These are phyloP conservation scores for Mugil cephalus DNA, from an alignment of 2,113 vertebrate species.

Conservation along the genomic window DNA sequence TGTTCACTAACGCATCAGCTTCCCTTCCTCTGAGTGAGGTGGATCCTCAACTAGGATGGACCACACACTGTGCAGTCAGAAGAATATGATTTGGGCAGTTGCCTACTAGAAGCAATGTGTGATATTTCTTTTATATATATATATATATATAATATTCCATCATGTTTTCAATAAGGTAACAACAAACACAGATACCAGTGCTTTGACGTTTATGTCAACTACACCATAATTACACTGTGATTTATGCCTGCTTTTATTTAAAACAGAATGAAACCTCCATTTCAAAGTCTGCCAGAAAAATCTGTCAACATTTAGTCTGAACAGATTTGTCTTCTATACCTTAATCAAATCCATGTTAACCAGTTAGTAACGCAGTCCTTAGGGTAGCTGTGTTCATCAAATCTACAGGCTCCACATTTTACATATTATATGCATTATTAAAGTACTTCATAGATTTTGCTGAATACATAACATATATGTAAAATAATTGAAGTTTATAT, in stretches of 20 bases:
- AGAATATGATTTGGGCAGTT: conserved; percentile 13
- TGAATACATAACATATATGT: background rate
- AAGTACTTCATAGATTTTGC: background rate
- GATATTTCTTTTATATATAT: background rate
- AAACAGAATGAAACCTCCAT: background rate
- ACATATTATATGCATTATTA: no score
- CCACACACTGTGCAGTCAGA: conserved; percentile 14
- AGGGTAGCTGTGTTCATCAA: background rate
- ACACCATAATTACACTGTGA: no score
- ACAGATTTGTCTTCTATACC: background rate
- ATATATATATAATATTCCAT: background rate
- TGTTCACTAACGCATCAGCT: conserved; percentile 63
- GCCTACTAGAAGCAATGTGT: background rate
- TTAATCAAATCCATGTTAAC: background rate
- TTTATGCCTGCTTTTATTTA: background rate
- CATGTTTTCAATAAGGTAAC: background rate
- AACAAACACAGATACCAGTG: background rate
- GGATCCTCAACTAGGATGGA: conserved; percentile 19
- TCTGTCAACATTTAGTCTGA: background rate
- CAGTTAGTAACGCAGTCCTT: background rate
- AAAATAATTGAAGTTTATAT: background rate
- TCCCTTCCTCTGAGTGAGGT: conserved; percentile 35
- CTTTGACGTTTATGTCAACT: background rate
- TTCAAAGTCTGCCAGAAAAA: background rate
- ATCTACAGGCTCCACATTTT: no score